phyloP scores from a whole-genome alignment of 2,797 vertebrate genomes.

The Kryptopterus vitreolus region DNA sequence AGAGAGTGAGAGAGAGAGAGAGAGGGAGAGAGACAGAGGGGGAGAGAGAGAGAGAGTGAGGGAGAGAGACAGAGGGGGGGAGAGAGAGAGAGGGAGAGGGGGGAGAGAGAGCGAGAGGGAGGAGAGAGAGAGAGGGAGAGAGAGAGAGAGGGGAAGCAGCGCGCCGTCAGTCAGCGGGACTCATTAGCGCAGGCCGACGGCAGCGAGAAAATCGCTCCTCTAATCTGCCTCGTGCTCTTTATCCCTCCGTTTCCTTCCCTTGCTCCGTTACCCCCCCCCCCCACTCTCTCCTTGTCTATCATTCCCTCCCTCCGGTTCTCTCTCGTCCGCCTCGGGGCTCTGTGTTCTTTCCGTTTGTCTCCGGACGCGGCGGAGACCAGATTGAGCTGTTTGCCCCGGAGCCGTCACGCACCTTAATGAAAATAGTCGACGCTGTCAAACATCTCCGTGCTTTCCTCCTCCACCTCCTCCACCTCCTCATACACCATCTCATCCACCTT shows the following conservation, averaged over 20 bases:
- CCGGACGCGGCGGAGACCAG: conserved; percentile 18
- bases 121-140: not conserved
- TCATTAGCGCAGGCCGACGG: conserved; percentile 54
- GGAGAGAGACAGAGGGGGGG: rapidly evolving
- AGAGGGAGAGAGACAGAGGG: conserved; percentile 24
- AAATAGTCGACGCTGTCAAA: conserved; percentile 9
- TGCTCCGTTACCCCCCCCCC: conserved; percentile 4
- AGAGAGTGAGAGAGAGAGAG: too few relatives aligned
- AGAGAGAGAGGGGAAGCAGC: conserved; percentile 12
- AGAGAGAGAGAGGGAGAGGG: conserved; percentile 21
- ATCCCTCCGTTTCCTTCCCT: conserved; percentile 47
- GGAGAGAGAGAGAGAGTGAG: too few relatives aligned
- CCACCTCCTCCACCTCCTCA: too few relatives aligned
- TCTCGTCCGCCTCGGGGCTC: conserved; percentile 21
- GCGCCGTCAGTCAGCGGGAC: conserved; percentile 56
- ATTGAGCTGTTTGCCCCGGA: conserved; percentile 19
- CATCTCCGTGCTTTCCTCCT: not conserved
- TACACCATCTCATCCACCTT: too few relatives aligned
- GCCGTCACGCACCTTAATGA: not conserved
- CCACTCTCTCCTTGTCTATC: conserved; percentile 18
- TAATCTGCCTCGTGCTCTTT: conserved; percentile 46
- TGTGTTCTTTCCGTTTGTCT: conserved; percentile 28
- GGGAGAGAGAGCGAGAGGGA: too few relatives aligned
- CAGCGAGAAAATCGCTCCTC: conserved; percentile 35
- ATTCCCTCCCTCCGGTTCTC: conserved; percentile 18